Base-by-base conservation (phyloP, 2,797 vertebrate genomes). In the Sebastes ruberrimus region DNA sequence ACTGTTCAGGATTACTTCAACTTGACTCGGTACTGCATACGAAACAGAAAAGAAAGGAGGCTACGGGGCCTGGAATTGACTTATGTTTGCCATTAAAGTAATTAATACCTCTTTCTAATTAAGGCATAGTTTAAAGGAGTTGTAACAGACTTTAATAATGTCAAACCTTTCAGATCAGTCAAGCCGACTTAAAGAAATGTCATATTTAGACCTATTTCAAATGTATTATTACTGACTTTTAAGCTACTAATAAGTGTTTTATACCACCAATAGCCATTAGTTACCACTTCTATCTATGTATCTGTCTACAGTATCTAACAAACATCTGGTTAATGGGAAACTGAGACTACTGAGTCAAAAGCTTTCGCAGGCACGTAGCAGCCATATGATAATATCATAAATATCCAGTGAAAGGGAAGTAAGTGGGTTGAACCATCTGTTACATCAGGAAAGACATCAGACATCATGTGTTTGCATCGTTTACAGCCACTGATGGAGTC, bases 381-480 rank as follows among this genome's bases (percentile, higher is more conserved):
- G 61, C 74, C 53, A 68, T 62, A 71, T 71, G 69, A 79, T 33
- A 72, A 49, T n/a, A 63, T 59, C 61, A 83, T 78, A 71, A 80
- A 82, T 62, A 74, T 66, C 61, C 62, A 59, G 57, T 32, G 22
- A 74, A 78, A 32, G 38, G 74, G 60, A 88, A 86, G 87, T 65
- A 74, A 76, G 74, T 76, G 63, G 74, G 84, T 8, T 55, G 72
- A 86, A 30, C 75, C 82, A 74, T 86, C 82, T 89, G 89, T 76
- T 60, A 61, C 53, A 35, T 2, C 33, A 59, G 61, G 64, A 82
- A 52, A 57, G 32, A 68, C 38, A 42, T 42, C 63, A 78, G 76
- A 74, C 67, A 22, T 71, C 49, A 33, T 61, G 60, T 61, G 53
- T 68, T 61, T 33, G 67, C 28, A 76, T 35, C 68, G 4, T 46